Percentiles rank a stretch among this genome's conserved stretches.
phyloP scores from a whole-genome alignment of 1,140 invertebrate genomes.

The Drosophila insularis region DNA sequence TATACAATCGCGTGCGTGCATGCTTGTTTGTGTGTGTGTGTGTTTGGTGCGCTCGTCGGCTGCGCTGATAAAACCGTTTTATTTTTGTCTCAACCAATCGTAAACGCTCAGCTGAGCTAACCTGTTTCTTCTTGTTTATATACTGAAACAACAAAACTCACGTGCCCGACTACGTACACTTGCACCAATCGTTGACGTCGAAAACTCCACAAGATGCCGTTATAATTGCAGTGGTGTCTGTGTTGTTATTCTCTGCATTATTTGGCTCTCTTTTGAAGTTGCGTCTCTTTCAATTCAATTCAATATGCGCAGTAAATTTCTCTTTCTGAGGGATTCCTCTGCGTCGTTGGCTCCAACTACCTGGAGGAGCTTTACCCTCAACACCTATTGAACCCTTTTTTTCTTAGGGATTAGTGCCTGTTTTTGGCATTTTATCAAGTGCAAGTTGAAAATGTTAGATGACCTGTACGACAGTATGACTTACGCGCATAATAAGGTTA shows the following conservation, averaged over 20 bases:
- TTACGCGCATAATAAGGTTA: neutral
- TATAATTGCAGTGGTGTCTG: slow-evolving; percentile 60
- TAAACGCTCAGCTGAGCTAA: slow-evolving; percentile 40
- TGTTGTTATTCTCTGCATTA: neutral
- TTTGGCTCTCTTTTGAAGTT: neutral
- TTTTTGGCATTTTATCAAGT: neutral
- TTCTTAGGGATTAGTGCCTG: neutral
- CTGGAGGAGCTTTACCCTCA: neutral
- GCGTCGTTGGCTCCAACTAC: slow-evolving; percentile 11
- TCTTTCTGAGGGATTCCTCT: neutral
- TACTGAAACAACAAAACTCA: slow-evolving; percentile 44
- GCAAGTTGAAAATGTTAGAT: neutral
- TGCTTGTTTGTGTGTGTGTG: slow-evolving; percentile 11
- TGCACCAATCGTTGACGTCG: slow-evolving; percentile 68
- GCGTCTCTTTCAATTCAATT: neutral
- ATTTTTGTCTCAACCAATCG: slow-evolving; percentile 51
- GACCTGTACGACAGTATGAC: neutral
- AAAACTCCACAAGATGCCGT: slow-evolving; percentile 54
- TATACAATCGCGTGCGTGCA: neutral
- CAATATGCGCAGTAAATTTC: neutral
- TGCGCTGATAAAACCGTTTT: slow-evolving; percentile 15
- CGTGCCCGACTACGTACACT: slow-evolving; percentile 66
- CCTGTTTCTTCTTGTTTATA: slow-evolving; percentile 67
- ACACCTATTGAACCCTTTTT: neutral
- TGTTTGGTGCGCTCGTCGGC: neutral